Base-by-base conservation (phyloP, 2,113 vertebrate genomes). In the Eretmochelys imbricata region DNA sequence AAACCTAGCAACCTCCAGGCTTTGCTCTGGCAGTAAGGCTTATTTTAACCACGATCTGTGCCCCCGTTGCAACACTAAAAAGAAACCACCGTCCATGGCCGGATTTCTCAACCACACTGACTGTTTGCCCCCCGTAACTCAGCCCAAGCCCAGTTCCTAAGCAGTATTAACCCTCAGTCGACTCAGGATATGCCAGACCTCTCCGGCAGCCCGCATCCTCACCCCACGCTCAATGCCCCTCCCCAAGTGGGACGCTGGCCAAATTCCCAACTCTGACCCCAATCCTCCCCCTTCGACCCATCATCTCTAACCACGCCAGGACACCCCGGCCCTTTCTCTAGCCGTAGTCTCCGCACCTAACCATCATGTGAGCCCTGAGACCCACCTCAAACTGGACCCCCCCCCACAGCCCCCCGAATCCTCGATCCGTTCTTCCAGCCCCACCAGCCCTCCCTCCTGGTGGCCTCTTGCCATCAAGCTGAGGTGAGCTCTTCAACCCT, bases 401-500 rank as follows among this genome's bases (percentile, higher is more conserved):
- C 11, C 11, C 29, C 25, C 38, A 42, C 38, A 42, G 38, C 38
- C 38, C 35, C 19, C 76, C 42, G 1, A 48, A 20, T 24, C 46
- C 42, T 48, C 5, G 5, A 6, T 29, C 3, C 3, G 62, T 65
- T 65, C 31, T 35, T 35, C 62, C 31, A 65, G 14, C 62, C 6
- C 1, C 57, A 62, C 29, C 3, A 1, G 27, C 27, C 57, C 13
- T 35, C 14, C 14, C 27, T 12, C 2, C 11, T 1, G 20, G 4
- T 25, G 20, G n/a, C 10, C 24, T 79, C 10, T 46, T 5, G 6
- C 35, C 9, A 5, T 12, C 14, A 78, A 48, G 38, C 75, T 38
- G 38, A 20, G 10, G 6, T 25, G 19, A 48, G 76, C 76, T 79
- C 5, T 16, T 42, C n/a, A n/a, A 48, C 51, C 51, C 51, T 17